These are phyloP conservation scores for Metaphire vulgaris DNA, from an alignment of 1,140 invertebrate species.

Conservation along the genomic window DNA sequence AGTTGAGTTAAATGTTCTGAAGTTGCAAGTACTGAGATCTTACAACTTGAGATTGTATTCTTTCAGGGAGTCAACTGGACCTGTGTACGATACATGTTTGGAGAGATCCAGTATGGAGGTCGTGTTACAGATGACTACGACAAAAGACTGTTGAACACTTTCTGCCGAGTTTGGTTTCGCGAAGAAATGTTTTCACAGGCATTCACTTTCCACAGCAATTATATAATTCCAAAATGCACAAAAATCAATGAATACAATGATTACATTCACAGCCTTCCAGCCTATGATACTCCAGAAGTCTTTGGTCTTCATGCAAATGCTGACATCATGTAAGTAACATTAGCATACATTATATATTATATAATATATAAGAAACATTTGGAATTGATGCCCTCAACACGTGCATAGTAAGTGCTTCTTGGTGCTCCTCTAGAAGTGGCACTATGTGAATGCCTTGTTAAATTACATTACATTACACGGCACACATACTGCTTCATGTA, in stretches of 20 bases:
- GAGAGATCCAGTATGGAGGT: conserved; percentile 93
- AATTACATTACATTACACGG: neutral
- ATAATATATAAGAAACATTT: too few species aligned
- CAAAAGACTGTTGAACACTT: conserved; percentile 80
- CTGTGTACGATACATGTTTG: conserved; percentile 59
- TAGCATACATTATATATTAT: too few species aligned
- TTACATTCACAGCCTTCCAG: conserved; percentile 70
- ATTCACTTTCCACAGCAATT: conserved; percentile 57
- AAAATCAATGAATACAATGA: conserved; percentile 46
- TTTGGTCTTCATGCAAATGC: conserved; percentile 92
- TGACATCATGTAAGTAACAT: conserved; percentile 75
- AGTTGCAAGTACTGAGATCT: too few species aligned
- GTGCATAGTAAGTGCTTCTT: neutral
- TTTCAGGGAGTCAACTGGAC: conserved; percentile 51
- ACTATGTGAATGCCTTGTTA: neutral
- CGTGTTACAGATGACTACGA: conserved; percentile 93
- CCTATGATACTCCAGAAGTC: conserved; percentile 83
- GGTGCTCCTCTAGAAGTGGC: neutral
- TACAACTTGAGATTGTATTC: too few species aligned
- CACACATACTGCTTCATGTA: neutral
- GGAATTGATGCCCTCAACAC: too few species aligned
- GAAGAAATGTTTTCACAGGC: conserved; percentile 49
- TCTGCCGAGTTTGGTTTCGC: conserved; percentile 52
- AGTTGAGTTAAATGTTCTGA: too few species aligned
- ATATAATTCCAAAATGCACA: conserved; percentile 49